These are phyloP conservation scores for Archips xylosteana DNA, from an alignment of 2,888 invertebrate species.

Conservation along the genomic window DNA sequence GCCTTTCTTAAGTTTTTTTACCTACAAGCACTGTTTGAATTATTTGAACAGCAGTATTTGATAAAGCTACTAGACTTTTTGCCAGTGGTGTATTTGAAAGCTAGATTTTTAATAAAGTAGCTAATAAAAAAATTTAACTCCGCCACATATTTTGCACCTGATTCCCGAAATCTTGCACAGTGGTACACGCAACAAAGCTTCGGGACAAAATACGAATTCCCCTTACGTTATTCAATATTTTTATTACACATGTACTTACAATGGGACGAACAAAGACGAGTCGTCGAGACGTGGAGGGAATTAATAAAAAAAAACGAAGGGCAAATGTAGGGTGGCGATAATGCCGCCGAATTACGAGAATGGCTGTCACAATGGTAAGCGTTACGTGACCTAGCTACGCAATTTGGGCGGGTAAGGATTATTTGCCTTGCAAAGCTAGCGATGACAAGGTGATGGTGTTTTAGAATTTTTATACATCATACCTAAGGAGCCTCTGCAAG, in stretches of 20 bases:
- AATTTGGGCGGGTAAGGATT: slow-evolving; percentile 63
- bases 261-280: slow-evolving; percentile 75
- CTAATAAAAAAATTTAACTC: no score
- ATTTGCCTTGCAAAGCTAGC: slow-evolving; percentile 57
- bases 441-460: slow-evolving; percentile 21
- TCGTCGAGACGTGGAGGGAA: slow-evolving; percentile 73
- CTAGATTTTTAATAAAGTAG: no score
- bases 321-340: slow-evolving; percentile 70
- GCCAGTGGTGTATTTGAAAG: no score
- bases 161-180: slow-evolving; percentile 48
- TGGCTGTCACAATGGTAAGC: slow-evolving; percentile 72
- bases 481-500: neutral
- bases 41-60: no score
- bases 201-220: slow-evolving; percentile 59
- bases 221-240: slow-evolving; percentile 60
- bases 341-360: slow-evolving; percentile 69
- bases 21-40: no score
- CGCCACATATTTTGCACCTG: slow-evolving; percentile 19
- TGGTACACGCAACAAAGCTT: slow-evolving; percentile 51
- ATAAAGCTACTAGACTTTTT: no score
- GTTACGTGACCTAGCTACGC: slow-evolving; percentile 72
- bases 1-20: no score
- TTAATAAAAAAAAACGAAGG: slow-evolving; percentile 74
- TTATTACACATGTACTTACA: slow-evolving; percentile 74
- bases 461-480: slow-evolving; percentile 5